Conservation (phyloP, 2,113 vertebrate species). For the Phrynocephalus versicolor region DNA sequence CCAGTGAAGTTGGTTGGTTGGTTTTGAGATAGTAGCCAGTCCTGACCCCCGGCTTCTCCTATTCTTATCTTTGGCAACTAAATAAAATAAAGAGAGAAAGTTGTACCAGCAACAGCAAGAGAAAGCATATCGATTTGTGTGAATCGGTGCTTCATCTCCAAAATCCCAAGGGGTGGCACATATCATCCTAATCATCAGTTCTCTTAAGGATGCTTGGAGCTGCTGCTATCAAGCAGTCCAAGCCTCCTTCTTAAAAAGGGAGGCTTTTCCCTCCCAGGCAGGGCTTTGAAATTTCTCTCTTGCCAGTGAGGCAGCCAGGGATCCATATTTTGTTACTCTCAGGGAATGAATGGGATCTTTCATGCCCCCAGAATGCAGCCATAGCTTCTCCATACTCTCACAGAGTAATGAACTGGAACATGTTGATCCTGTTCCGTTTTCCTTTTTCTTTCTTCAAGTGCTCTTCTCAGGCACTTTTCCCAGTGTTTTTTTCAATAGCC, state of each 20-base stretch:
- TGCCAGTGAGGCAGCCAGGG: not conserved
- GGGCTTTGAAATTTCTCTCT: conserved; percentile 9
- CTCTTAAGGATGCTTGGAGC: not conserved
- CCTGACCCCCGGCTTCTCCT: not conserved
- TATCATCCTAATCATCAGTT: conserved; percentile 1
- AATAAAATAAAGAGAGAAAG: not conserved
- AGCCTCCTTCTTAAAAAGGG: not conserved
- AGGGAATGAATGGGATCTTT: conserved; percentile 50
- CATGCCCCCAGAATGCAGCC: not conserved
- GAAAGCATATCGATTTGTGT: rapidly evolving
- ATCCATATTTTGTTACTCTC: conserved; percentile 19
- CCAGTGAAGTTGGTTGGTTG: not conserved
- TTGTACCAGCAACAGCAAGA: not conserved
- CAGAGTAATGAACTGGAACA: not conserved
- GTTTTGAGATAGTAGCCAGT: not conserved
- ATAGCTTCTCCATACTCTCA: conserved; percentile 5
- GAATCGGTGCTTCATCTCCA: not conserved
- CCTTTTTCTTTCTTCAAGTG: not conserved
- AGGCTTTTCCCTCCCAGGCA: conserved; percentile 21
- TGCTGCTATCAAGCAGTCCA: conserved; percentile 23
- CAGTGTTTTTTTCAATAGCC: not conserved
- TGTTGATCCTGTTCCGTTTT: not conserved
- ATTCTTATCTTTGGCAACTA: rapidly evolving
- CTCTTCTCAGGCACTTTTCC: conserved; percentile 26
- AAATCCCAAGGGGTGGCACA: not conserved